phyloP scores from a whole-genome alignment of 1,140 invertebrate species.

The Babylonia areolata region DNA sequence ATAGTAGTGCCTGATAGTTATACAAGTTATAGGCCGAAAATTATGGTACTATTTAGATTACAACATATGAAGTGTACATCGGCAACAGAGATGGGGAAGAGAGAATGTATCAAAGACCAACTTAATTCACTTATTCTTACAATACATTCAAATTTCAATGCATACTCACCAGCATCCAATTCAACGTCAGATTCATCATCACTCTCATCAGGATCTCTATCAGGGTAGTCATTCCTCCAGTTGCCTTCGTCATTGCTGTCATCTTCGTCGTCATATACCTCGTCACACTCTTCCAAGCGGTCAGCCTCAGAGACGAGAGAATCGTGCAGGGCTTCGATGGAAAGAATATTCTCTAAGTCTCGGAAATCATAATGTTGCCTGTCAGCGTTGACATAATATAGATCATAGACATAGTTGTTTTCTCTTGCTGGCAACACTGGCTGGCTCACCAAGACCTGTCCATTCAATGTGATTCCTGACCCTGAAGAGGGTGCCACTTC shows the following conservation, averaged over 20 bases:
- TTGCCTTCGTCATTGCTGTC: conserved; percentile 73
- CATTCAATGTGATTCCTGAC: conserved; percentile 66
- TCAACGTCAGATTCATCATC: conserved; percentile 55
- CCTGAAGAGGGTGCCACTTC: not conserved
- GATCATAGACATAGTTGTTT: conserved; percentile 68
- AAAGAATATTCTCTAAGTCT: conserved; percentile 61
- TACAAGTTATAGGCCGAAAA: no score
- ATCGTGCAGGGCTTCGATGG: conserved; percentile 60
- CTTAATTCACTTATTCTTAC: no score
- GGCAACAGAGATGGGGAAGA: no score
- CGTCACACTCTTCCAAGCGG: conserved; percentile 39
- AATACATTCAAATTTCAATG: no score
- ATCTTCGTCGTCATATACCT: conserved; percentile 71
- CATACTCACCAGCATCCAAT: conserved; percentile 59
- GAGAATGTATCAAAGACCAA: no score
- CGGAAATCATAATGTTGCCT: conserved; percentile 62
- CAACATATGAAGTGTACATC: no score
- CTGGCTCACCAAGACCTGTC: conserved; percentile 60
- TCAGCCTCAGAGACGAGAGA: conserved; percentile 47
- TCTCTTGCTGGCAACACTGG: conserved; percentile 30
- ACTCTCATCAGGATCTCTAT: conserved; percentile 68
- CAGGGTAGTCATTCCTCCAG: conserved; percentile 75
- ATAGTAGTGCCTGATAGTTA: no score
- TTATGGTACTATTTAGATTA: no score
- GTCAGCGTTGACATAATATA: conserved; percentile 68